Evolutionary conservation across 2,888 invertebrate genomes (phyloP).

Genomic region (Cryptophagus acutangulus): DNA sequence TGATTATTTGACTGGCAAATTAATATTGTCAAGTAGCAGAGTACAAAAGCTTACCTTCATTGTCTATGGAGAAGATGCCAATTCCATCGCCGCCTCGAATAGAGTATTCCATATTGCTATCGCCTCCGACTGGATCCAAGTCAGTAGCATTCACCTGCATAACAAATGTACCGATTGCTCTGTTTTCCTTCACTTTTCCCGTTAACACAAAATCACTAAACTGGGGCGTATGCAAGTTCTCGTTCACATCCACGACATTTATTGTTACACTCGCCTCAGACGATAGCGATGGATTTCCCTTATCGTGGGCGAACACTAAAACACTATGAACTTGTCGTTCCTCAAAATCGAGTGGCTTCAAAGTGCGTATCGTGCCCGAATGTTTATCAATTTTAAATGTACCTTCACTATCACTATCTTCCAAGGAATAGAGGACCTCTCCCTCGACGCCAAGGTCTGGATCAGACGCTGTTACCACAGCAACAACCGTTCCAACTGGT

Average conservation of each 20-base stretch:
- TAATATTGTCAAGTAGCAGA: background rate
- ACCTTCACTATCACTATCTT: constrained; percentile 63
- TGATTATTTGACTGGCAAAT: constrained; percentile 2
- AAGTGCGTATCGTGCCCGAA: constrained; percentile 82
- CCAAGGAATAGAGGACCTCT: constrained; percentile 71
- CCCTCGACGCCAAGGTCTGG: constrained; percentile 82
- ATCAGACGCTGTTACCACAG: constrained; percentile 77
- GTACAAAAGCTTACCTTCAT: constrained; percentile 61
- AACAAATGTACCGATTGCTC: constrained; percentile 70
- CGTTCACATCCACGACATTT: constrained; percentile 90
- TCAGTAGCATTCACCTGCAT: constrained; percentile 75
- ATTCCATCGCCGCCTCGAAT: constrained; percentile 86
- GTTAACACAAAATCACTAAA: constrained; percentile 76
- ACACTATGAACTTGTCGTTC: constrained; percentile 84
- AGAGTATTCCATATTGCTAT: constrained; percentile 79
- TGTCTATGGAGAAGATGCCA: constrained; percentile 87
- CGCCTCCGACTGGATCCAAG: constrained; percentile 72
- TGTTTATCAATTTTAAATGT: constrained; percentile 77
- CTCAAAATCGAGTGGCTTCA: constrained; percentile 79
- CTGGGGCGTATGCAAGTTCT: constrained; percentile 78
- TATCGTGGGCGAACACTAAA: constrained; percentile 78
- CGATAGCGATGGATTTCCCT: constrained; percentile 74
- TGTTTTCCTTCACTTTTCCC: constrained; percentile 76
- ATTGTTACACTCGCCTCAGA: constrained; percentile 77
- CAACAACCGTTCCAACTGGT: constrained; percentile 81